Conservation (phyloP, 2,797 vertebrate genomes). For the Euphonia xanthogaster region DNA sequence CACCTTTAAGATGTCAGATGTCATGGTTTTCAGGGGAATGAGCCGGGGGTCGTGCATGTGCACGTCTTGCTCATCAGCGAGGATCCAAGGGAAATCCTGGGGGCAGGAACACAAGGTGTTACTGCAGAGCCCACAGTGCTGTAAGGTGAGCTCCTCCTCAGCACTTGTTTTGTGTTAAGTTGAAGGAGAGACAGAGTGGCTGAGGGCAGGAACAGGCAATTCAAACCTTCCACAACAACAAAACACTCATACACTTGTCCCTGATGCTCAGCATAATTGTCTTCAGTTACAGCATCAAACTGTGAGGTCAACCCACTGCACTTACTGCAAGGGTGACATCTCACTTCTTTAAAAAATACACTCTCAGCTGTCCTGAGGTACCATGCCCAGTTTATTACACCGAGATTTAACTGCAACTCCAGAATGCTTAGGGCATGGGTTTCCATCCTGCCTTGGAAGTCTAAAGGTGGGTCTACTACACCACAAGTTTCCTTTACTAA, state of each 20-base stretch:
- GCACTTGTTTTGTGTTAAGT: not conserved
- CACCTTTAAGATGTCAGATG: conserved; percentile 94
- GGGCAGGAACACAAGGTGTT: not conserved
- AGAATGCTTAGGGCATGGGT: not conserved
- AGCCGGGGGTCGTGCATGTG: conserved; percentile 94
- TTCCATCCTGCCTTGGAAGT: not conserved
- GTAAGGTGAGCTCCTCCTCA: not conserved
- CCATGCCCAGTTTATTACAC: not conserved
- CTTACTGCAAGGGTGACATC: not conserved
- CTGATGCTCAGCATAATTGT: not conserved
- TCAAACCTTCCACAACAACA: not conserved
- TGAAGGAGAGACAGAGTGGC: not conserved
- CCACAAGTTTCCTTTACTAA: not conserved
- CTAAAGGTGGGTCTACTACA: not conserved
- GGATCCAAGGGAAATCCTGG: conserved; percentile 97
- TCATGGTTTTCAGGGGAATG: conserved; percentile 97
- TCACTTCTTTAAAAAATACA: not conserved
- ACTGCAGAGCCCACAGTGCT: not conserved
- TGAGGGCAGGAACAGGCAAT: not conserved
- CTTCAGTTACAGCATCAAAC: not conserved
- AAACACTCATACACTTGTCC: not conserved
- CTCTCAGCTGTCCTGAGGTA: not conserved
- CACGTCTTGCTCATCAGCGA: conserved; percentile 95
- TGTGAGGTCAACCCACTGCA: not conserved
- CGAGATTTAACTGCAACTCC: not conserved